Base-by-base conservation (phyloP, 2,113 vertebrate genomes). In the human (Homo sapiens) region DNA sequence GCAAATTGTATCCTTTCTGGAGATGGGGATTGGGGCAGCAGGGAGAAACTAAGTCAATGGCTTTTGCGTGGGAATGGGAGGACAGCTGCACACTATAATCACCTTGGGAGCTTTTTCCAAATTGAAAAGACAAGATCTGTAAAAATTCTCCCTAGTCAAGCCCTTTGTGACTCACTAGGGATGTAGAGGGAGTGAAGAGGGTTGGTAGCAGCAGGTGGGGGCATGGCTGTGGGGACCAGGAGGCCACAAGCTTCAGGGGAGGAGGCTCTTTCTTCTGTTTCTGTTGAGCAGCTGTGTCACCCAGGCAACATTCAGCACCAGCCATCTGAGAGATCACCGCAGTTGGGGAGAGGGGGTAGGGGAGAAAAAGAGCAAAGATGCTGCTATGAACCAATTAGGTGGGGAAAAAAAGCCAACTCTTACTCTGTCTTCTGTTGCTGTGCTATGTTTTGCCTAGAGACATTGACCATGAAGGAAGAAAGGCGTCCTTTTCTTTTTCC, bases 401-500 rank as follows among this genome's bases (percentile, higher is more conserved):
- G 30, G 18, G n/a, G 20, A 2, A 8, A 17, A 79, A 40, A 89
- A 66, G 61, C 48, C 50, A 38, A 1, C 48, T 84, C 40, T 5
- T 0, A 14, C 5, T 72, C 38, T 27, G 27, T n/a, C 38, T 83
- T 59, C 40, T 6, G 80, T 92, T 75, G 10, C 45, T 76, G 12
- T 95, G 75, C 23, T 70, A 30, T 93, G 85, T 82, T 88, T 89
- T 48, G 14, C 90, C 40, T 66, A 23, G 84, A 76, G 64, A 94
- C 61, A 45, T 32, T 30, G 32, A 86, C 57, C 55, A 45, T 68
- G 90, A 40, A 27, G 61, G 76, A 97, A 70, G 78, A 35, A 22
- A 16, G 17, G 48, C n/a, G 38, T 73, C 66, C 80, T 66, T 96
- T 96, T 89, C 59, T 90, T 43, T 97, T 94, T 97, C 8, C 43